Evolutionary conservation across 2,888 invertebrate species (phyloP).

Genomic region (Nomada hirtipes): DNA sequence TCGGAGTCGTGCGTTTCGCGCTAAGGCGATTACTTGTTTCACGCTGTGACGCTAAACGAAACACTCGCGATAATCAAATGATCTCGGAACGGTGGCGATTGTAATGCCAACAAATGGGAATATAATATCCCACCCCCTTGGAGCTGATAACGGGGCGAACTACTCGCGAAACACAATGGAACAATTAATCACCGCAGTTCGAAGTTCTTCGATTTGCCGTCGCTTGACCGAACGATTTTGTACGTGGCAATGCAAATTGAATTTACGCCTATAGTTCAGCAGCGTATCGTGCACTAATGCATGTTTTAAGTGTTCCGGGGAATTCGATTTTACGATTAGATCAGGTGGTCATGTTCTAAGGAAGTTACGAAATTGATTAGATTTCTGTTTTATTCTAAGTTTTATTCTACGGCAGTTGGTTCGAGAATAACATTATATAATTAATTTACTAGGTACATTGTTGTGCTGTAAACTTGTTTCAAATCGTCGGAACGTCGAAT

Average conservation of each 20-base stretch:
- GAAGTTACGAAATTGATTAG: neutral
- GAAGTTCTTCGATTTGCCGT: conserved; percentile 16
- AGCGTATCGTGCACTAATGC: neutral
- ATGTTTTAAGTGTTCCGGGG: neutral
- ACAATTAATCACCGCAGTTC: conserved; percentile 22
- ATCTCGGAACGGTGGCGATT: conserved; percentile 19
- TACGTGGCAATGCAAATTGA: conserved; percentile 18
- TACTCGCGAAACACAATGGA: conserved; percentile 22
- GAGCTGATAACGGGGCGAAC: conserved; percentile 34
- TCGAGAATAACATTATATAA: too few relatives aligned
- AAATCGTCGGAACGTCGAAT: too few relatives aligned
- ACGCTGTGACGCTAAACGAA: conserved; percentile 39
- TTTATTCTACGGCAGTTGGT: too few relatives aligned
- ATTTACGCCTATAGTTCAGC: neutral
- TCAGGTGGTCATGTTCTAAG: neutral
- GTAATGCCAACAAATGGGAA: conserved; percentile 30
- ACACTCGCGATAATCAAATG: conserved; percentile 44
- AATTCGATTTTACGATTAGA: neutral
- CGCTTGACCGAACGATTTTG: conserved; percentile 10
- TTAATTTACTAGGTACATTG: too few relatives aligned
- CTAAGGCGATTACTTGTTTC: conserved; percentile 48
- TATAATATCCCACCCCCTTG: conserved; percentile 7
- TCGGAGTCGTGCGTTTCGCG: conserved; percentile 32
- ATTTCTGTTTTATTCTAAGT: neutral
- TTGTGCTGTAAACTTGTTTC: too few relatives aligned